phyloP scores from a whole-genome alignment of 2,888 invertebrate genomes.

The Drosophila buzzatii region DNA sequence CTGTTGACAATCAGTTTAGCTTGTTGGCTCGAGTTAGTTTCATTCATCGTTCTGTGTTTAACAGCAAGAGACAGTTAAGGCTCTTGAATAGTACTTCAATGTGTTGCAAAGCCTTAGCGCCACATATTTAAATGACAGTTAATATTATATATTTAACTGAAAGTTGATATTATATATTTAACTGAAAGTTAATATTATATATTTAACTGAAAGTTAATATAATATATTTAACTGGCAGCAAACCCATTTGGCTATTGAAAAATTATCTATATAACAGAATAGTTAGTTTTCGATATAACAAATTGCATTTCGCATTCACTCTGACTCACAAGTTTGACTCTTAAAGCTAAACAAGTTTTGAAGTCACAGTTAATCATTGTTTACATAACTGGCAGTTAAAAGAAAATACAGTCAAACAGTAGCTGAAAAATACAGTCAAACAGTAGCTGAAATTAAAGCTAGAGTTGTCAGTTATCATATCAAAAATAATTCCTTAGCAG shows the following conservation, averaged over 20 bases:
- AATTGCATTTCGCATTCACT: not conserved
- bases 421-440: too few relatives aligned
- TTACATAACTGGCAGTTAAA: not conserved
- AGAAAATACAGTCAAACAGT: not conserved
- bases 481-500: not conserved
- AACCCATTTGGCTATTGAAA: not conserved
- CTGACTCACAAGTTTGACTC: too few relatives aligned
- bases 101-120: not conserved
- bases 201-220: not conserved
- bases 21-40: not conserved
- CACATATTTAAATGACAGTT: too few relatives aligned
- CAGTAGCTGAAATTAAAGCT: too few relatives aligned
- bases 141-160: not conserved
- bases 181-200: not conserved
- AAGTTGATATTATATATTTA: not conserved
- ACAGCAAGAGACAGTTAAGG: not conserved
- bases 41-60: not conserved
- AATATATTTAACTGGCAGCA: too few relatives aligned
- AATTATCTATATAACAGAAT: not conserved
- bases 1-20: not conserved
- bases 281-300: not conserved
- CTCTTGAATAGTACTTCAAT: too few relatives aligned
- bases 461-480: not conserved
- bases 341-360: not conserved
- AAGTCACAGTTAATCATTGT: not conserved